Evolutionary conservation across 2,888 invertebrate species (phyloP), one percentile per base, ranked within the genome.

Genomic region (Watsonalla cultraria): DNA sequence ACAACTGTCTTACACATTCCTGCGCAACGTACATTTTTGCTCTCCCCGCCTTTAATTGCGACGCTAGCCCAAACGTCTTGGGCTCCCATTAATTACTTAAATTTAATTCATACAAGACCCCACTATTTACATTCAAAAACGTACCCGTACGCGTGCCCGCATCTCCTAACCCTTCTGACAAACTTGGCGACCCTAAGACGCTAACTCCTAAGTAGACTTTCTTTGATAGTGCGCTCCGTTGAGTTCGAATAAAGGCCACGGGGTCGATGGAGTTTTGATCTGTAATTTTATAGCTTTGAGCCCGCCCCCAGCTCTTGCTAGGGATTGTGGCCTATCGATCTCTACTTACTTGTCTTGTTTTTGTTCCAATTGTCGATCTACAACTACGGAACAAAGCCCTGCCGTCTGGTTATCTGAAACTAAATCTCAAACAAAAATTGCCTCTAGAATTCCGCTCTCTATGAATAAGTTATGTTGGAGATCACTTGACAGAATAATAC

Each of bases 121-220:
- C 85, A 86, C 87, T 90, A 90, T 90, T 90, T 90, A 90, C 90
- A 89, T 89, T 89, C 88, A 88, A 88, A 89, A 89, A 87, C 83
- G 80, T 76, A 72, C 74, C 76, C 73, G 70, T 79, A 77, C 74
- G 65, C 82, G 74, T 73, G 76, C 88, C 88, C 89, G 87, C 86
- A 87, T 87, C 72, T 66, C 74, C 66, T 75, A 87, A 87, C 89
- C 89, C 90, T 88, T 88, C 79, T 85, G 73, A 77, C 80, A 87
- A 90, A 89, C 82, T 89, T 88, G 79, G 74, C 81, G 77, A 80
- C 88, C 87, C 86, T 82, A 88, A 90, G 90, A 90, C 85, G 88
- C 78, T 78, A 88, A 88, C 88, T 89, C 84, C 86, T 76, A 87
- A 89, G 90, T 78, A 83, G 84, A 87, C 79, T 86, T 90, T 90